These are phyloP conservation scores for Parasteatoda tepidariorum DNA, from an alignment of 1,140 invertebrate species.

Conservation along the genomic window DNA sequence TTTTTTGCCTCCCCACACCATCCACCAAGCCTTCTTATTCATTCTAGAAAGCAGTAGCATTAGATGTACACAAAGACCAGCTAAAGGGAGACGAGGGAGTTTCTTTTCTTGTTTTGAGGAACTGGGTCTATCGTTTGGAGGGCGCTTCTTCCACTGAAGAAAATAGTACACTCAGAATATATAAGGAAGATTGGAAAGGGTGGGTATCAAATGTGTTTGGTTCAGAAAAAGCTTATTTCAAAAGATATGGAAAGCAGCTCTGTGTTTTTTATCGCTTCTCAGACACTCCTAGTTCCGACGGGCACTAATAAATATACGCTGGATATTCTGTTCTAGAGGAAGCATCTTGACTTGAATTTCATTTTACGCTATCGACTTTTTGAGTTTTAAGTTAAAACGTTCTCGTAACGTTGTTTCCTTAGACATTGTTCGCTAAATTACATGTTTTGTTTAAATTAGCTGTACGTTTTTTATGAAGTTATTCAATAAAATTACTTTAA, in stretches of 20 bases:
- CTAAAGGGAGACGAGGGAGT: background rate
- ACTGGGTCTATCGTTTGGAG: slow-evolving; percentile 13
- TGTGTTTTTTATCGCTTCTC: slow-evolving; percentile 16
- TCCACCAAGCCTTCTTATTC: background rate
- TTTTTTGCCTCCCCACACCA: background rate
- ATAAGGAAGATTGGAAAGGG: too few relatives aligned
- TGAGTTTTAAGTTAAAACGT: too few relatives aligned
- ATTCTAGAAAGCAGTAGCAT: background rate
- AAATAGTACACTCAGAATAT: slow-evolving; percentile 26
- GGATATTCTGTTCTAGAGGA: too few relatives aligned
- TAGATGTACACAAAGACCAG: background rate
- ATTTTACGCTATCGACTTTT: too few relatives aligned
- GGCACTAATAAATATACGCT: too few relatives aligned
- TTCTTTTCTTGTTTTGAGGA: slow-evolving; percentile 10
- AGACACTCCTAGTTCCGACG: slow-evolving; percentile 1
- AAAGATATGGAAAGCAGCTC: slow-evolving; percentile 2
- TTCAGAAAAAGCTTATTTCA: slow-evolving; percentile 9
- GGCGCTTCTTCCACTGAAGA: background rate
- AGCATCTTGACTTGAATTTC: too few relatives aligned
- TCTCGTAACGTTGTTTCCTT: too few relatives aligned
- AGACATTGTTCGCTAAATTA: too few relatives aligned
- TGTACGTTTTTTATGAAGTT: too few relatives aligned
- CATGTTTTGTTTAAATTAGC: too few relatives aligned
- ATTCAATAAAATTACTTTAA: too few relatives aligned
- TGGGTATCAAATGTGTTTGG: background rate